phyloP scores from a whole-genome alignment of 2,797 vertebrate species.

The Glossophaga mutica region DNA sequence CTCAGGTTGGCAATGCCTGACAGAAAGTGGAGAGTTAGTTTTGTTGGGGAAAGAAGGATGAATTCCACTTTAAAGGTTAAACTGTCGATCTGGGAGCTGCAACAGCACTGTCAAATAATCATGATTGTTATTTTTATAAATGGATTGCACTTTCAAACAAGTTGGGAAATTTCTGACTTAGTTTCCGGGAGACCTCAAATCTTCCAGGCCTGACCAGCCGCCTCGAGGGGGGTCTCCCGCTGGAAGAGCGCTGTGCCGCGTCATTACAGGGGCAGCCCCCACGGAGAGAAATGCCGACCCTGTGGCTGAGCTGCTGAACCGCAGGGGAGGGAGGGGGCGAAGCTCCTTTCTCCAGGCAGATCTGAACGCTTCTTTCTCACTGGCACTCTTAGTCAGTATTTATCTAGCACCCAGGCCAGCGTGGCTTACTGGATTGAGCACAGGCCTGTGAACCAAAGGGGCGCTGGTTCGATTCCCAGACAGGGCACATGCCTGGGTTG shows the following conservation, averaged over 20 bases:
- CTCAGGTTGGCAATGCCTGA: neutral
- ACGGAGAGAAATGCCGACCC: slow-evolving; percentile 65
- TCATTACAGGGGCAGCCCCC: slow-evolving; percentile 71
- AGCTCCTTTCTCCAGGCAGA: slow-evolving; percentile 62
- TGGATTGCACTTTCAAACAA: slow-evolving; percentile 70
- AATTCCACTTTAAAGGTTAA: slow-evolving; percentile 59
- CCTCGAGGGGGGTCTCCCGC: slow-evolving; percentile 61
- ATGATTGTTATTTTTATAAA: slow-evolving; percentile 75
- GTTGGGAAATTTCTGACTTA: slow-evolving; percentile 59
- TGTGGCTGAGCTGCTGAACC: neutral
- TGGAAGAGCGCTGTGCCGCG: slow-evolving; percentile 52
- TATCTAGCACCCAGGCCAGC: slow-evolving; percentile 32
- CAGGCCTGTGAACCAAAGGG: no score
- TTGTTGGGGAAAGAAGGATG: slow-evolving; percentile 1
- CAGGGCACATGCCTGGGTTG: no score
- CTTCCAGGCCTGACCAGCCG: slow-evolving; percentile 64
- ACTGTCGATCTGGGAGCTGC: slow-evolving; percentile 52
- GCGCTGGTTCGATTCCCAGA: no score
- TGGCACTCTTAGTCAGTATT: slow-evolving; percentile 69
- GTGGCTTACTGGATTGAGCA: no score
- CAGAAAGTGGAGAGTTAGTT: slow-evolving; percentile 8
- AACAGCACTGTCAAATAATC: slow-evolving; percentile 63
- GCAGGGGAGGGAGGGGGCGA: neutral
- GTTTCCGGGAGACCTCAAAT: slow-evolving; percentile 69
- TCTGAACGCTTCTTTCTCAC: slow-evolving; percentile 41